Base-by-base conservation (phyloP, 2,888 invertebrate species). In the Ypsolopha sequella region DNA sequence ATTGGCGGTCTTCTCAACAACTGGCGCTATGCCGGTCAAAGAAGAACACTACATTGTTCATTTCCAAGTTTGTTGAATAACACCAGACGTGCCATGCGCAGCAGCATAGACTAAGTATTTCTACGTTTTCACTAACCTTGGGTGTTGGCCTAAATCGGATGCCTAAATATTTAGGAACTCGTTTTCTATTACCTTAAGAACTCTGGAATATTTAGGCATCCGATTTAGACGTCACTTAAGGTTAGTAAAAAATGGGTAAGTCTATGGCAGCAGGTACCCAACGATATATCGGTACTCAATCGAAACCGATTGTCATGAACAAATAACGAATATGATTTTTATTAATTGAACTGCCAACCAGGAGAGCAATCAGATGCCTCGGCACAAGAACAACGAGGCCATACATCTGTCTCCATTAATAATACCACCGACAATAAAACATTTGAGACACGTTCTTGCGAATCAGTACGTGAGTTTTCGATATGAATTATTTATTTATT, bases 401-500 rank as follows among this genome's bases (percentile, higher is more conserved):
- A 68, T 66, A 72, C 81, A 81, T 81, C 82, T 84, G 81, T 80
- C 63, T 60, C 73, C 80, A 79, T 81, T 80, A 82, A 84, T 82
- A 81, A 80, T 78, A 76, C 68, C 66, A 58, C 61, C 63, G 61
- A 63, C 73, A 76, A 80, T 82, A 85, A 82, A 84, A 81, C 80
- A 81, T 84, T 80, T 80, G 74, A 80, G 76, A 84, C 85, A 82
- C 85, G 85, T 85, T 82, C 80, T 82, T 82, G 77, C 68, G 81
- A 80, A 85, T 84, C 84, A 80, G 80, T 81, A 79, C 78, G 69
- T 66, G 66, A 65, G 68, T 70, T 67, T 64, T 58, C 63, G 55
- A 62, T 73, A 82, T 86, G 81, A 85, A 86, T 85, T 80, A 86
- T 86, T 81, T 73, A 86, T 86, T 68, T 76, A 72, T 80, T 82